Percentiles rank a stretch among this genome's conserved stretches.
Conservation (phyloP, 2,113 vertebrate genomes). For the Synchiropus splendidus region DNA sequence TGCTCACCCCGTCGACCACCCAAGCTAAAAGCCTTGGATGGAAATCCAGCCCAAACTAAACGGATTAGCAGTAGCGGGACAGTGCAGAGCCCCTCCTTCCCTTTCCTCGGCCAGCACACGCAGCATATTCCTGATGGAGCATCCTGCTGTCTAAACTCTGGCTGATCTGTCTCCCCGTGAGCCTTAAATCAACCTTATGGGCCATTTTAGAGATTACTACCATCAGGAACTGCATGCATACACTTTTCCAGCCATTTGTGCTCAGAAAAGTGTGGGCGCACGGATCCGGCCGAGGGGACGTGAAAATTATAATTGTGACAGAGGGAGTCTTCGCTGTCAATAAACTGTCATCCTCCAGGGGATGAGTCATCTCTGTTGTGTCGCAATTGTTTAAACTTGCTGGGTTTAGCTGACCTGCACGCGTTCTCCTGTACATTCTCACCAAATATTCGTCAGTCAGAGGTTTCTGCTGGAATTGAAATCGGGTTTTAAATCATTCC, state of each 20-base stretch:
- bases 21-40: conserved; percentile 14
- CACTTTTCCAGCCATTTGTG: conserved; percentile 36
- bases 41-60: conserved; percentile 35
- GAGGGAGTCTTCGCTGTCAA: not conserved
- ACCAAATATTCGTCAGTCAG: no score
- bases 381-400: no score
- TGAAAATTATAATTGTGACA: conserved; percentile 10
- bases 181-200: conserved; percentile 60
- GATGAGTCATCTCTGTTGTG: not conserved
- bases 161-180: conserved; percentile 44
- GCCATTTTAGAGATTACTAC: conserved; percentile 59
- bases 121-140: conserved; percentile 56
- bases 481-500: no score
- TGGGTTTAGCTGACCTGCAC: no score
- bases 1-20: conserved; percentile 15
- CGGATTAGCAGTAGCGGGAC: conserved; percentile 26
- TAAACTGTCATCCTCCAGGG: not conserved
- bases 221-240: conserved; percentile 51
- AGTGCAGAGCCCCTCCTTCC: conserved; percentile 4
- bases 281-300: conserved; percentile 21
- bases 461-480: no score
- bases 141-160: conserved; percentile 50
- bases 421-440: no score
- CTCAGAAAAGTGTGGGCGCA: conserved; percentile 21
- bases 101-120: conserved; percentile 21